Percentiles rank a stretch among this genome's conserved stretches.
phyloP scores from a whole-genome alignment of 2,113 vertebrate genomes.

The Sialia sialis region DNA sequence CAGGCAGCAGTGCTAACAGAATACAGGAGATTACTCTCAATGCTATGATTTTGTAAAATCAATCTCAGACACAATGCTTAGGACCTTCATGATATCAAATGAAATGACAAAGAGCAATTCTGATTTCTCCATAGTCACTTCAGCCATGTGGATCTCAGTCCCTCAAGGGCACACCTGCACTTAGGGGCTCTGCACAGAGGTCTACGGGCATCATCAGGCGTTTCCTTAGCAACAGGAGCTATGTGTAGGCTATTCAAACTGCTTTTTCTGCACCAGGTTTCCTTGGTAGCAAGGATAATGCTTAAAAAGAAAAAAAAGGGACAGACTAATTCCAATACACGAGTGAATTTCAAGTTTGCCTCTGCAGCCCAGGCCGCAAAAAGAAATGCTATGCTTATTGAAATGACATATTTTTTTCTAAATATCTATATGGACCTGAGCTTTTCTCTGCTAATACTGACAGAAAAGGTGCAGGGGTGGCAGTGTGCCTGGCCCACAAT shows the following conservation, averaged over 20 bases:
- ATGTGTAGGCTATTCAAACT: conserved; percentile 31
- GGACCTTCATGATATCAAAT: background rate
- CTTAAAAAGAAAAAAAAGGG: conserved; percentile 23
- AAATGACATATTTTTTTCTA: background rate
- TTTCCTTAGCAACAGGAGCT: conserved; percentile 73
- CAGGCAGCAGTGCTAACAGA: background rate
- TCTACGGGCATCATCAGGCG: background rate
- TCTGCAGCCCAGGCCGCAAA: background rate
- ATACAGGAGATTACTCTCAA: background rate
- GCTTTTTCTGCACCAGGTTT: conserved; percentile 64
- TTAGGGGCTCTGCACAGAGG: conserved; percentile 15
- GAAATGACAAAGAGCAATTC: background rate
- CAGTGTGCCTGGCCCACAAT: background rate
- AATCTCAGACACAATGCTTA: background rate
- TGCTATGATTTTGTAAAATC: background rate
- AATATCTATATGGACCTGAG: background rate
- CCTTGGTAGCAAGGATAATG: conserved; percentile 67
- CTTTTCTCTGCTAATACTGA: background rate
- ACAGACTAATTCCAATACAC: background rate
- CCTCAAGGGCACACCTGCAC: background rate
- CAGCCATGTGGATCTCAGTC: background rate
- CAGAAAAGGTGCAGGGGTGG: background rate
- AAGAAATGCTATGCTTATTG: accelerated
- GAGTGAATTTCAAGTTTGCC: background rate
- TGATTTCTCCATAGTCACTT: background rate